Evolutionary conservation across 2,888 invertebrate species (phyloP).

Genomic region (Spisula solida): DNA sequence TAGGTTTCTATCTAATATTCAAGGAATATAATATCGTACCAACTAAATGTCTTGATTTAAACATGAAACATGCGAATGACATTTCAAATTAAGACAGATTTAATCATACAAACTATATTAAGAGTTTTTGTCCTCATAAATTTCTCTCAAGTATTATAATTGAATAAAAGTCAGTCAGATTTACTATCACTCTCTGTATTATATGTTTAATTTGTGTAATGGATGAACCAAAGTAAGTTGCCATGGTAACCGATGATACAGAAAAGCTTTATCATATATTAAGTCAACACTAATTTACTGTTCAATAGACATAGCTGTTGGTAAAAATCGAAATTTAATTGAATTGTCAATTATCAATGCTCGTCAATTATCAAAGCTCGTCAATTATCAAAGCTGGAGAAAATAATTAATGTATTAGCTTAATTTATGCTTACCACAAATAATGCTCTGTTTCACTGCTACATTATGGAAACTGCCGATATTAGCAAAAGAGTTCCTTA

Average conservation of each 20-base stretch:
- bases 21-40: too few relatives aligned
- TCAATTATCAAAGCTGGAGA: neutral
- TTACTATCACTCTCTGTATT: neutral
- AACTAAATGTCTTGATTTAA: too few relatives aligned
- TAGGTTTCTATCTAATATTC: too few relatives aligned
- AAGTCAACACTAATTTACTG: neutral
- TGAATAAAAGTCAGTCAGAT: neutral
- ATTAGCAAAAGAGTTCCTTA: neutral
- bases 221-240: neutral
- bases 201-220: slow-evolving; percentile 11
- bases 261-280: neutral
- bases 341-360: neutral
- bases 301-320: neutral
- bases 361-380: neutral
- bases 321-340: neutral
- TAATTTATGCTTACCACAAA: neutral
- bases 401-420: neutral
- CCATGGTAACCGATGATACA: slow-evolving; percentile 8
- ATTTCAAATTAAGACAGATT: too few relatives aligned
- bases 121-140: too few relatives aligned
- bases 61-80: too few relatives aligned
- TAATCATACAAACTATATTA: too few relatives aligned
- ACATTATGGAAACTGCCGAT: neutral
- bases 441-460: neutral
- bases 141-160: too few relatives aligned